A percentile compares a stretch with the other conserved stretches of the same genome.
phyloP scores from a whole-genome alignment of 2,888 invertebrate species.

The Strigamia crassipes region DNA sequence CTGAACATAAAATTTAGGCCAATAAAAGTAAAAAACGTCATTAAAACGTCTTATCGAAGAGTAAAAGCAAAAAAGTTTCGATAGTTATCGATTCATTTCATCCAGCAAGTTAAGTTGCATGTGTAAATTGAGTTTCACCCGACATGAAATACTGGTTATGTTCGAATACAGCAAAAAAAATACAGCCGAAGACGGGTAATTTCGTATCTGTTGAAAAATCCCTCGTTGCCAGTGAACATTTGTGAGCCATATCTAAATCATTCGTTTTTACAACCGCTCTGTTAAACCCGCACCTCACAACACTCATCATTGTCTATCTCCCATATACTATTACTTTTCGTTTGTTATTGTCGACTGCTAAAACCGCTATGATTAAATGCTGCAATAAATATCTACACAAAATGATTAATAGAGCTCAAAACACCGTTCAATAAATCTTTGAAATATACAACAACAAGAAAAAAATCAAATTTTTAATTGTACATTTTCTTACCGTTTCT shows the following conservation, averaged over 20 bases:
- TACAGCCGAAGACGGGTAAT: background rate
- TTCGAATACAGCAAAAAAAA: background rate
- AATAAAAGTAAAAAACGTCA: too few species aligned
- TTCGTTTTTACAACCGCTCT: background rate
- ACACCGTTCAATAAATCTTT: background rate
- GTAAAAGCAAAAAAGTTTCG: too few species aligned
- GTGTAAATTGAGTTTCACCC: too few species aligned
- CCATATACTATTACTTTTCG: background rate
- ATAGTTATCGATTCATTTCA: too few species aligned
- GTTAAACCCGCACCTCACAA: conserved; percentile 1
- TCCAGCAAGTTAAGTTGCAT: too few species aligned
- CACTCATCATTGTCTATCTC: background rate
- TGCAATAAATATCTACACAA: background rate
- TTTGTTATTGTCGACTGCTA: background rate
- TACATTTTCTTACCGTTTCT: conserved; percentile 60
- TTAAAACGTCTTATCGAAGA: too few species aligned
- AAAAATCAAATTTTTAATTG: background rate
- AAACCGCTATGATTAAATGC: background rate
- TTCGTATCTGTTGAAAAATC: background rate
- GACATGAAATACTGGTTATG: too few species aligned
- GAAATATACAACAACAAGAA: background rate
- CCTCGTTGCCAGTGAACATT: background rate
- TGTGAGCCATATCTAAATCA: background rate
- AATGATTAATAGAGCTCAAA: background rate
- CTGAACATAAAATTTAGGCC: too few species aligned